These are phyloP conservation scores for Imbricaverruca yamaguchii DNA, from an alignment of 2,888 invertebrate species.

Conservation along the genomic window DNA sequence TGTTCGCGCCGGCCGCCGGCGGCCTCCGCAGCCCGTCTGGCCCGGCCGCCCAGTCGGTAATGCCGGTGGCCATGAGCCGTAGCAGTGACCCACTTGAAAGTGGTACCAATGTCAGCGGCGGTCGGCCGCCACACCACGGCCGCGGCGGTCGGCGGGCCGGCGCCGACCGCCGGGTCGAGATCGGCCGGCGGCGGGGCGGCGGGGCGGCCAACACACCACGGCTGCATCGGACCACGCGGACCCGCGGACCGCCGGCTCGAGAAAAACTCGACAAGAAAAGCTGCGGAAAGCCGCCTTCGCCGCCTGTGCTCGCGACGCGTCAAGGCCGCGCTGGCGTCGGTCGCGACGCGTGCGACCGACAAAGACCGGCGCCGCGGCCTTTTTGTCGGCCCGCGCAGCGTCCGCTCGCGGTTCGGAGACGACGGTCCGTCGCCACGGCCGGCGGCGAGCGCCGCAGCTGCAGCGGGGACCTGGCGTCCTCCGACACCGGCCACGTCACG, in stretches of 20 bases:
- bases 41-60: neutral
- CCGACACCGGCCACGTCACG: no score
- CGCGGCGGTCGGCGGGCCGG: no score
- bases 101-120: conserved; percentile 19
- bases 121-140: no score
- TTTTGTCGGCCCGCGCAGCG: neutral
- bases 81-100: conserved; percentile 18
- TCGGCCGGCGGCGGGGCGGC: no score
- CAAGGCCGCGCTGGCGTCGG: neutral
- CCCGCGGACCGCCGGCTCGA: no score
- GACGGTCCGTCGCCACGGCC: neutral
- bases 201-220: no score
- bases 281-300: neutral
- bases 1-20: neutral
- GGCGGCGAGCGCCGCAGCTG: neutral
- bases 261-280: neutral
- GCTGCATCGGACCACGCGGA: no score
- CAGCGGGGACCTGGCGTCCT: neutral
- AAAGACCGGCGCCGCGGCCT: neutral
- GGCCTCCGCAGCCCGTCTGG: neutral
- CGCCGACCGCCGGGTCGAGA: no score
- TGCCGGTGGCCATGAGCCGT: neutral
- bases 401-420: neutral
- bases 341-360: neutral
- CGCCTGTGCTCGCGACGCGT: neutral